Evolutionary conservation across 2,888 invertebrate genomes (phyloP), one percentile per base, ranked within the genome.

Genomic region (Agonum fuliginosum): DNA sequence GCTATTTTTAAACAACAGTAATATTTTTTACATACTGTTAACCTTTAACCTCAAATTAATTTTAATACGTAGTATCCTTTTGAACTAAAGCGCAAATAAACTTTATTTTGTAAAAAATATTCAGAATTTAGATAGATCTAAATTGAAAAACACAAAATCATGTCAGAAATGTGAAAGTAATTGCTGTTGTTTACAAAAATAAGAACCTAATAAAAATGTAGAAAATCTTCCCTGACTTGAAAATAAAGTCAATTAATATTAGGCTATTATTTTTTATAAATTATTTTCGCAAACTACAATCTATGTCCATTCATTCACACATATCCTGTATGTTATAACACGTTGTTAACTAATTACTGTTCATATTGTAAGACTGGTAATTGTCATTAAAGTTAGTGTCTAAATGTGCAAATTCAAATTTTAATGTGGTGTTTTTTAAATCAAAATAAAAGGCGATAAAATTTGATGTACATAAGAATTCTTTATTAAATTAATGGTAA

Each of bases 311-410:
- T 62, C 58, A 62, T 62, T 62, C 30, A 30, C 27, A 62, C 58
- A 62, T 62, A 62, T 62, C 58, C 58, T 62, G 58, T 62, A 62
- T 62, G 58, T 62, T 62, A 58, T 19, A 30, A 62, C 58, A 62
- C 67, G 41, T 70, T 70, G 70, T 70, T 70, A 70, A 46, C 12
- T 46, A 70, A 37, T 67, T 43, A 43, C 37, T 70, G 70, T 70
- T 70, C 46, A 70, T 70, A 70, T 70, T 70, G 70, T 70, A 70
- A 70, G 70, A 70, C 70, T 70, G 70, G 70, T 67, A 41, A 67
- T 67, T 54, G 37, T 41, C 67, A 67, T 67, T 67, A 67, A 67
- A 67, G 43, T 67, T 67, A 67, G 22, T 41, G 67, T 48, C 24
- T 70, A 22, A 46, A 46, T 70, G 48, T 70, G 70, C 70, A 70